Conservation (phyloP, 2,797 vertebrate species). For the Mus spretus region DNA sequence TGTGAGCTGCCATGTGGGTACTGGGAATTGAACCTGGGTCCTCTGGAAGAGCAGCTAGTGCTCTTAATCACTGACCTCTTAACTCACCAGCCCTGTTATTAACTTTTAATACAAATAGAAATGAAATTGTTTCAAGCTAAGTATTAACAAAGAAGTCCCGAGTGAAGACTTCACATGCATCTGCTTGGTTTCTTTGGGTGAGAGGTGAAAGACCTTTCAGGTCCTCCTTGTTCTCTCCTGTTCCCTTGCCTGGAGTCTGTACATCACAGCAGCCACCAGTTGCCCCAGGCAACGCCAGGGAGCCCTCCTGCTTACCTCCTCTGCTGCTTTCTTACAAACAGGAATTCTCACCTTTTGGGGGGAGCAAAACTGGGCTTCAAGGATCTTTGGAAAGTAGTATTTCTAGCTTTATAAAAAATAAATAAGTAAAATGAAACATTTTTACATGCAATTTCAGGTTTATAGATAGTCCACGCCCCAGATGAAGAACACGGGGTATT, state of each 20-base stretch:
- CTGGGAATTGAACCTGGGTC: background rate
- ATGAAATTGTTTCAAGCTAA: background rate
- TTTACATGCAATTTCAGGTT: slow-evolving; percentile 54
- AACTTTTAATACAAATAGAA: slow-evolving; percentile 51
- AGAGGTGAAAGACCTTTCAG: background rate
- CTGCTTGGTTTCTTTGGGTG: slow-evolving; percentile 17
- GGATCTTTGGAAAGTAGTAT: slow-evolving; percentile 51
- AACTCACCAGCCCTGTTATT: background rate
- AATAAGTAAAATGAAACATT: slow-evolving; percentile 6
- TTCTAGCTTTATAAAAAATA: background rate
- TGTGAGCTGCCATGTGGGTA: background rate
- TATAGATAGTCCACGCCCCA: background rate
- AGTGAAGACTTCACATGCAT: background rate
- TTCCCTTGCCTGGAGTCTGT: background rate
- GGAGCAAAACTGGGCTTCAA: background rate
- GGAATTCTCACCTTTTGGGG: slow-evolving; percentile 18
- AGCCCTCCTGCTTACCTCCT: background rate
- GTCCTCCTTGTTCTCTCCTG: background rate
- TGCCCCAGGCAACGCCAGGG: background rate
- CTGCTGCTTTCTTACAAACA: background rate
- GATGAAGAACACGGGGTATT: slow-evolving; percentile 44
- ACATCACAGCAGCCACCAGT: background rate
- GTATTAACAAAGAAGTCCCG: background rate
- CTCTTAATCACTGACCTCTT: background rate
- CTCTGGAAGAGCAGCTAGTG: background rate